Percentiles rank a stretch among this genome's conserved stretches.
Evolutionary conservation across 2,888 invertebrate species (phyloP).

Genomic region (Beris morrisii): DNA sequence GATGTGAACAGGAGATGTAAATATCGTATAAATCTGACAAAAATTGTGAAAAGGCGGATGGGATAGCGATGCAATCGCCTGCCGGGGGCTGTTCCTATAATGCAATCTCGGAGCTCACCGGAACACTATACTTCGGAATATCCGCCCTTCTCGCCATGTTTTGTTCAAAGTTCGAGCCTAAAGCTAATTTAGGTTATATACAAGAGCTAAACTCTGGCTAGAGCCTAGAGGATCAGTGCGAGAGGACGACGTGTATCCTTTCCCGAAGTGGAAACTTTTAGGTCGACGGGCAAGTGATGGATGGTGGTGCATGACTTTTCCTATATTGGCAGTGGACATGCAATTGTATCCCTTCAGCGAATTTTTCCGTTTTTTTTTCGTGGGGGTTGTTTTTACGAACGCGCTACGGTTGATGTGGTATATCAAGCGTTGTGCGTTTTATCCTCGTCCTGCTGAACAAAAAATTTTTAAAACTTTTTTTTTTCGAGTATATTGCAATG

Average conservation of each 20-base stretch:
- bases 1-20: constrained; percentile 24
- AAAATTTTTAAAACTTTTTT: neutral
- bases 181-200: constrained; percentile 38
- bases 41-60: constrained; percentile 5
- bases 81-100: constrained; percentile 6
- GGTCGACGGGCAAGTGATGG: constrained; percentile 36
- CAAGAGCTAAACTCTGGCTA: constrained; percentile 6
- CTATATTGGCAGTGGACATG: constrained; percentile 28
- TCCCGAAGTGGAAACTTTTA: constrained; percentile 36
- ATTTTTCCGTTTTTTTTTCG: constrained; percentile 18
- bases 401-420: neutral
- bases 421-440: constrained; percentile 13
- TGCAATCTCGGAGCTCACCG: constrained; percentile 23
- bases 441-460: constrained; percentile 17
- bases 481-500: constrained; percentile 12
- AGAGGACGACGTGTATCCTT: constrained; percentile 27
- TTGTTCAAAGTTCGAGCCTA: constrained; percentile 36
- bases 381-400: neutral
- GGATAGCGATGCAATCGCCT: constrained; percentile 14
- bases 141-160: constrained; percentile 12
- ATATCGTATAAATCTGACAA: constrained; percentile 19
- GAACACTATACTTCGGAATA: constrained; percentile 10
- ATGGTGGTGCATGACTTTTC: constrained; percentile 27
- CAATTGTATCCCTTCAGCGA: constrained; percentile 17
- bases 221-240: neutral